Evolutionary conservation across 2,113 vertebrate species (phyloP), one percentile per base, ranked within the genome.

Genomic region (Blennius ocellaris): DNA sequence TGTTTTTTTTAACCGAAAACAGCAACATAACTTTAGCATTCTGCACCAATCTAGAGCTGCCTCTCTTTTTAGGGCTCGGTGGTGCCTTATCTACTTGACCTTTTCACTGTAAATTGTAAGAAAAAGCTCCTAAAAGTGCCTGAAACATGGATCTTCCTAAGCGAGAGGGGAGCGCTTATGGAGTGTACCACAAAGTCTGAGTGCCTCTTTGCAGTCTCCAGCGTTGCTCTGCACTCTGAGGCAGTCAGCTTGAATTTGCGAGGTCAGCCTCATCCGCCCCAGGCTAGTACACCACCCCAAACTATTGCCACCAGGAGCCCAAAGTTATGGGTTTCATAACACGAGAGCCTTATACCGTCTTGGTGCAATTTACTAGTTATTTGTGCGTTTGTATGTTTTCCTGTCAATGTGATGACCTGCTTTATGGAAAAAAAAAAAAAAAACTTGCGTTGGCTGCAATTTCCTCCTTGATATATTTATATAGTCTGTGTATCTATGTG

Each of bases 41-140:
- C 21, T 30, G 21, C 21, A 30, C 21, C 21, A 30, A 30, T 30
- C 21, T 30, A 30, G 21, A 4, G 21, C 21, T 30, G 21, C 21
- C 21, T 30, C 21, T 30, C 51, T 62, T 70, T 65, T 36, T 38
- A 37, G 36, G 47, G 40, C 45, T 57, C 38, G 36, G 50, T 2
- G 14, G 16, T 16, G 45, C 14, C 16, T 60, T 38, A 44, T 44
- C 50, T 43, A 55, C 8, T 55, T 81, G 84, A 81, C 71, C 63
- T 78, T 87, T 87, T 84, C 48, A 60, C 48, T 43, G 47, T 52
- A 71, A 70, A 80, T 56, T 9, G 44, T 44, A 48, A 74, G 52
- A 17, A 21, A 65, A 10, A 12, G 55, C 16, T 66, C 21, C n/a
- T 37, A 43, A 16, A 69, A 76, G 44, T 50, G 16, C 48, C 43